A percentile compares a stretch with the other conserved stretches of the same genome.
Conservation (phyloP, 2,797 vertebrate species). For the Phoebastria nigripes region DNA sequence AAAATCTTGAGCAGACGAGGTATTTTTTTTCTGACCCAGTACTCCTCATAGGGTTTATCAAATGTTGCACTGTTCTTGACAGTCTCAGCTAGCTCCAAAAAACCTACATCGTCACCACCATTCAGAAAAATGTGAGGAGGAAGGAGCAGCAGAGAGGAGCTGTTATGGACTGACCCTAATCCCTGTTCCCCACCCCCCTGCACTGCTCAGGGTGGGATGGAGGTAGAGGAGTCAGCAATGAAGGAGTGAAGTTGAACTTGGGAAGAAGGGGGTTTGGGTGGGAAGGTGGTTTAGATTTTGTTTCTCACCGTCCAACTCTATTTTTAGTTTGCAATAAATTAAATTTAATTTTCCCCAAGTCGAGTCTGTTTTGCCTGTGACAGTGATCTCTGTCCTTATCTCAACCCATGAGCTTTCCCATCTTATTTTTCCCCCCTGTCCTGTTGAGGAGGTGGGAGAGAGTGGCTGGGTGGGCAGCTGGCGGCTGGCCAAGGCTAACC, state of each 20-base stretch:
- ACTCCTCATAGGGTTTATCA: background rate
- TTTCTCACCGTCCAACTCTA: background rate
- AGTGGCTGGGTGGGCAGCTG: background rate
- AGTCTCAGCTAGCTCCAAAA: background rate
- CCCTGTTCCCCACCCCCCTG: background rate
- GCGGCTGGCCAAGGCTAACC: background rate
- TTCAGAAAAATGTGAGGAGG: background rate
- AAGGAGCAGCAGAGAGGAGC: background rate
- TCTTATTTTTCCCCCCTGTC: background rate
- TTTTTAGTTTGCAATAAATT: background rate
- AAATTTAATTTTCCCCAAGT: background rate
- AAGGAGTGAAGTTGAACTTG: background rate
- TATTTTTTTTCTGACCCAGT: background rate
- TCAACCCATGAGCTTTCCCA: background rate
- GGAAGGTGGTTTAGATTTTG: background rate
- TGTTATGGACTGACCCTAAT: background rate
- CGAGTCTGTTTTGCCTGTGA: background rate
- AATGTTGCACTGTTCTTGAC: background rate
- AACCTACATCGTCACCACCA: background rate
- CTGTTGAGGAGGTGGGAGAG: background rate
- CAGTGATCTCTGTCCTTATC: background rate
- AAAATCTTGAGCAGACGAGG: background rate
- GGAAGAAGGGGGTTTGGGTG: background rate
- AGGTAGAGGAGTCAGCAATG: background rate
- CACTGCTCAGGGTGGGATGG: background rate